phyloP scores from a whole-genome alignment of 23 tunicate genomes.

The Phallusia fumigata region DNA sequence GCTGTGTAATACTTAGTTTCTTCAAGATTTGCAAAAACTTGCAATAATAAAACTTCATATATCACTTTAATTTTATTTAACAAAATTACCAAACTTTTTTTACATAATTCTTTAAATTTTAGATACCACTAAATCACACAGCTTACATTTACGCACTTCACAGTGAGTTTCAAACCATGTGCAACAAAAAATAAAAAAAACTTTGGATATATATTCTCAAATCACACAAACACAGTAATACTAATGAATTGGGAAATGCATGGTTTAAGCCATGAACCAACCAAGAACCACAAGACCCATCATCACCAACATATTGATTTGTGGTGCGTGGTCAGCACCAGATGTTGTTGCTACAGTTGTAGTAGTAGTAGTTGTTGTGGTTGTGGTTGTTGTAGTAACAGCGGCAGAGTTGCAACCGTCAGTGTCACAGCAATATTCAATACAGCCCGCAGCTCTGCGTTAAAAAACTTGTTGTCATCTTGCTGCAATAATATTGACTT shows the following conservation, averaged over 20 bases:
- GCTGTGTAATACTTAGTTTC: no score
- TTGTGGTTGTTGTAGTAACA: not conserved
- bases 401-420: slow-evolving; percentile 1
- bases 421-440: not conserved
- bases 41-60: no score
- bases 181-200: not conserved
- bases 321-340: not conserved
- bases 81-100: no score
- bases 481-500: no score
- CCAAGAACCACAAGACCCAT: not conserved
- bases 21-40: no score
- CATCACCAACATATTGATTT: not conserved
- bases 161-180: not conserved
- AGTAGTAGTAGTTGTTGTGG: not conserved
- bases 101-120: no score
- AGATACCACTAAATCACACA: no score
- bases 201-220: not conserved
- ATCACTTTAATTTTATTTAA: no score
- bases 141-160: no score
- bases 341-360: not conserved
- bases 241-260: not conserved
- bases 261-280: not conserved
- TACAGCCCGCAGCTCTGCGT: not conserved
- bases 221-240: not conserved
- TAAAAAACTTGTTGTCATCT: no score